Conservation (phyloP, 2,113 vertebrate genomes). For the Toxostoma redivivum region DNA sequence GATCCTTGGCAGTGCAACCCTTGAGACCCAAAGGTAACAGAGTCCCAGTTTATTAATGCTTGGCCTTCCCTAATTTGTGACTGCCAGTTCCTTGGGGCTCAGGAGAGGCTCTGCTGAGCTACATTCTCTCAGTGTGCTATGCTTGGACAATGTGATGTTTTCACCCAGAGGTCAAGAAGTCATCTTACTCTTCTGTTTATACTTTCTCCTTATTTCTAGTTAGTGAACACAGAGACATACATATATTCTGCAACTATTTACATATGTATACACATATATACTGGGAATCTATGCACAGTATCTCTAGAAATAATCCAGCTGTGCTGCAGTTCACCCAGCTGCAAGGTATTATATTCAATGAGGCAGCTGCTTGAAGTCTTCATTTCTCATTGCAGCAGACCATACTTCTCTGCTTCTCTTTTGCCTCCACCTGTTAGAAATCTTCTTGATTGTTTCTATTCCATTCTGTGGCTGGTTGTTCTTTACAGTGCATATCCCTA, state of each 20-base stretch:
- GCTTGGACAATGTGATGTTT: background rate
- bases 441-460: background rate
- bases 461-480: background rate
- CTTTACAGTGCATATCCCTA: background rate
- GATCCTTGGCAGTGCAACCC: background rate
- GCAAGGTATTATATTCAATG: background rate
- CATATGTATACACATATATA: background rate
- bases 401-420: background rate
- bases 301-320: slow-evolving; percentile 14
- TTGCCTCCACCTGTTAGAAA: slow-evolving; percentile 11
- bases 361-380: slow-evolving; percentile 1
- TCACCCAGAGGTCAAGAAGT: background rate
- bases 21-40: background rate
- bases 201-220: background rate
- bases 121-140: background rate
- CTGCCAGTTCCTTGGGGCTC: background rate
- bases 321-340: slow-evolving; percentile 1
- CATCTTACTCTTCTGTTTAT: background rate
- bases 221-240: background rate
- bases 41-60: background rate
- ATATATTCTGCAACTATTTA: no score
- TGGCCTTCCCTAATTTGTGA: background rate
- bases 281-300: background rate
- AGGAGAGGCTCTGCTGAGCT: background rate
- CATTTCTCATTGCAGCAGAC: background rate